Base-by-base conservation (phyloP, 2,888 invertebrate species). In the Heteromyza rotundicornis region DNA sequence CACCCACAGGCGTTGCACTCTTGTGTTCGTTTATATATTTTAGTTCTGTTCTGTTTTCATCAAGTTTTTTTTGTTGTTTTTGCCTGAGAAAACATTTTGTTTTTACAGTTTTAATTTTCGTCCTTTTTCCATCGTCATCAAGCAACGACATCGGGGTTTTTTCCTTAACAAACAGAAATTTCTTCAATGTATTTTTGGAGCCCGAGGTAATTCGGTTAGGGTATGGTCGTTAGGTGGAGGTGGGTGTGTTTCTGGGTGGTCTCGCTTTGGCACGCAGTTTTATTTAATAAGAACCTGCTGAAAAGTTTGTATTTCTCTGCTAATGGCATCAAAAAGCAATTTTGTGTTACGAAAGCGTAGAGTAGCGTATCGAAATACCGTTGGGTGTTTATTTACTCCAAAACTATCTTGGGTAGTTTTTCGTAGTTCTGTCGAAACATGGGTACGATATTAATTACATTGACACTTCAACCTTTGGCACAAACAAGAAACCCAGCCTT, bases 321-420 rank as follows among this genome's bases (percentile, higher is more conserved):
- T 78, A 78, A 78, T 78, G 78, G 71, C 76, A 74, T 73, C 70
- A 76, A 74, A 79, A 77, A 76, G 72, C 72, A 74, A 77, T 77
- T 79, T 76, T 69, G 68, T 71, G 72, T 76, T 40, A 22, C 27
- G 24, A n/a, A 35, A 49, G 32, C 36, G 24, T 19, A 54, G 55
- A 10, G 54, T 22, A 24, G 14, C 52, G 52, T 24, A 27, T 2
- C 52, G 27, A 27, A 52, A 52, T n/a, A n/a, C n/a, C n/a, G n/a
- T n/a, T n/a, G n/a, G n/a, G n/a, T n/a, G n/a, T n/a, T n/a, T n/a
- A n/a, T n/a, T n/a, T n/a, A n/a, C n/a, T n/a, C n/a, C n/a, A n/a
- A n/a, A n/a, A n/a, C n/a, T n/a, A n/a, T n/a, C n/a, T n/a, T n/a
- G n/a, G n/a, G n/a, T n/a, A n/a, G n/a, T 2, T 52, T 52, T 52